Conservation (phyloP, 2,797 vertebrate species). For the Dendrocincla fuliginosa region DNA sequence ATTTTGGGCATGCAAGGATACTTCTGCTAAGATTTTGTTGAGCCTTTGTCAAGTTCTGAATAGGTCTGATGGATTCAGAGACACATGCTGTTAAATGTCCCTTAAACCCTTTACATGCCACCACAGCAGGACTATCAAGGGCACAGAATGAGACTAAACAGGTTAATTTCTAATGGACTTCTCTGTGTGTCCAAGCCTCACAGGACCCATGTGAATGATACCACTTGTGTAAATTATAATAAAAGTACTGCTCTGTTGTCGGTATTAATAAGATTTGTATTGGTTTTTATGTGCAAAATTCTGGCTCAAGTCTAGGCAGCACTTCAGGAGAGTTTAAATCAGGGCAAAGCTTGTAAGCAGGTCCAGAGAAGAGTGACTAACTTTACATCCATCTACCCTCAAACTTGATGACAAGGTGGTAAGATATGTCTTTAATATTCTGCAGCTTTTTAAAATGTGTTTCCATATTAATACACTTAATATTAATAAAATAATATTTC, state of each 20-base stretch:
- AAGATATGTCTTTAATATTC: neutral
- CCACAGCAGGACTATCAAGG: neutral
- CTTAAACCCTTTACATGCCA: neutral
- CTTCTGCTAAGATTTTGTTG: neutral
- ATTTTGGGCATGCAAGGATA: neutral
- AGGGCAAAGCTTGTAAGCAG: neutral
- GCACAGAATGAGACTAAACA: neutral
- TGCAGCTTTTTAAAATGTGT: neutral
- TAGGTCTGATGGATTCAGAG: neutral
- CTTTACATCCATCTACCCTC: neutral
- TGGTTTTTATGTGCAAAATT: neutral
- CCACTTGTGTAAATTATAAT: neutral
- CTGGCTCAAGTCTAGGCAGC: neutral
- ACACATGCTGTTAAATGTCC: neutral
- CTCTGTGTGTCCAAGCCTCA: neutral
- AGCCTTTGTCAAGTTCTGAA: neutral
- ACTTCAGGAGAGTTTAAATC: neutral
- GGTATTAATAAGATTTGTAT: neutral
- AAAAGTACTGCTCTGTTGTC: neutral
- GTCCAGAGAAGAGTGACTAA: neutral
- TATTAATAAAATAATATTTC: neutral
- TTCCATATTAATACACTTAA: neutral
- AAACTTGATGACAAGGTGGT: neutral
- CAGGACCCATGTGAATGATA: neutral
- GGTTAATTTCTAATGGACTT: neutral